Evolutionary conservation across 2,888 invertebrate genomes (phyloP).

Genomic region (Girardia tigrina): DNA sequence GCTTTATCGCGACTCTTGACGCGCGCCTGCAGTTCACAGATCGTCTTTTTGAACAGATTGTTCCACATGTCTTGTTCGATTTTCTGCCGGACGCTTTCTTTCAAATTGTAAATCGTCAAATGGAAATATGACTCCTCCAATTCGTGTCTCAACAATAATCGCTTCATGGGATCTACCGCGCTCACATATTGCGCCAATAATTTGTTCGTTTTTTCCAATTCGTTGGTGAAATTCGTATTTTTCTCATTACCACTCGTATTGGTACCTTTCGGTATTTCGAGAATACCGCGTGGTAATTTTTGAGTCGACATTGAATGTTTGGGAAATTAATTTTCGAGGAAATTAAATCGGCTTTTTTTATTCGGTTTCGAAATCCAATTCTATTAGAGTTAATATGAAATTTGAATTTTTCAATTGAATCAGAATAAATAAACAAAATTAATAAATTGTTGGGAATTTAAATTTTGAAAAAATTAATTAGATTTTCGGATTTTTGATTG

Average conservation of each 20-base stretch:
- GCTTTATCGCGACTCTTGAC: slow-evolving; percentile 68
- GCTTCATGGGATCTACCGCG: not conserved
- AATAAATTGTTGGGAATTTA: too few species aligned
- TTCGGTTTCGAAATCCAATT: too few species aligned
- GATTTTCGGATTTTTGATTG: too few species aligned
- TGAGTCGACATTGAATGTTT: too few species aligned
- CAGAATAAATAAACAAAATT: too few species aligned
- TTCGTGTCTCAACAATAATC: not conserved
- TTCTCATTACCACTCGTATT: not conserved
- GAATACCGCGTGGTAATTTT: not conserved
- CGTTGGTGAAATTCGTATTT: not conserved
- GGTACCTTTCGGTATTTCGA: not conserved
- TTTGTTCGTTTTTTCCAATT: not conserved
- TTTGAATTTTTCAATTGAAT: too few species aligned
- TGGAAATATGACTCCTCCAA: slow-evolving; percentile 6
- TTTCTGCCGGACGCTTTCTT: slow-evolving; percentile 54
- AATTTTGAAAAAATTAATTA: too few species aligned
- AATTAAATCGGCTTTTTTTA: too few species aligned
- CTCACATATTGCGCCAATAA: not conserved
- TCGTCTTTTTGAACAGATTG: slow-evolving; percentile 72
- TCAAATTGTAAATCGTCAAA: not conserved
- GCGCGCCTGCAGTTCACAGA: slow-evolving; percentile 63
- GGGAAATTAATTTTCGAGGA: too few species aligned
- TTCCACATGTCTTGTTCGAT: slow-evolving; percentile 79
- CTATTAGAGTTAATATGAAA: too few species aligned